phyloP scores from a whole-genome alignment of 2,797 vertebrate genomes.

The Arrhamphus sclerolepis region DNA sequence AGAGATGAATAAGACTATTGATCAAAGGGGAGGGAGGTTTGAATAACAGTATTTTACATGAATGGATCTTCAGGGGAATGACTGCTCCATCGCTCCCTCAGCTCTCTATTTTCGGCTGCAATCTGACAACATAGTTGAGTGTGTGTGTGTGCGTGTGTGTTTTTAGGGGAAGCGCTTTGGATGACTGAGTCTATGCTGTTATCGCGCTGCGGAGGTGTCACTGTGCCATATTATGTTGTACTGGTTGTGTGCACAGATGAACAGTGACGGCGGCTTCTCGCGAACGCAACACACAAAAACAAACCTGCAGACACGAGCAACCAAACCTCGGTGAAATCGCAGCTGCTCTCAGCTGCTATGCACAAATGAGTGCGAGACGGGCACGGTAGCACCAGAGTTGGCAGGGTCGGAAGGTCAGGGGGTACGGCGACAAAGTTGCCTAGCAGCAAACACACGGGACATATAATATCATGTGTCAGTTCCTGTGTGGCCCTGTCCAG shows the following conservation, averaged over 20 bases:
- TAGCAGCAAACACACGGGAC: conserved; percentile 60
- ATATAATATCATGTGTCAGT: conserved; percentile 22
- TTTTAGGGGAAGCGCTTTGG: conserved; percentile 33
- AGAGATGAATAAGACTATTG: conserved; percentile 72
- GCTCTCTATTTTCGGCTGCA: conserved; percentile 58
- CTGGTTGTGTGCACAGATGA: conserved; percentile 50
- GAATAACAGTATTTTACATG: conserved; percentile 78
- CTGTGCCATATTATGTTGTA: conserved; percentile 56
- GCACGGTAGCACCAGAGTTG: conserved; percentile 63
- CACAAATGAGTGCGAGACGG: conserved; percentile 52
- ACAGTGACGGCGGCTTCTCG: conserved; percentile 39
- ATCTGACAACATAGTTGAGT: conserved; percentile 58
- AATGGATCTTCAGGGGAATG: conserved; percentile 77
- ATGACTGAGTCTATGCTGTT: conserved; percentile 54
- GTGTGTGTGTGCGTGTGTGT: conserved; percentile 13
- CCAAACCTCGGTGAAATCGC: conserved; percentile 62
- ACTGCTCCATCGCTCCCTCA: conserved; percentile 56
- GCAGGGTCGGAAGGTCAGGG: conserved; percentile 74
- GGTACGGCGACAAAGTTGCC: conserved; percentile 70
- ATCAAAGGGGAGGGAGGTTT: conserved; percentile 65
- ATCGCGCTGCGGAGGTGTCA: conserved; percentile 60
- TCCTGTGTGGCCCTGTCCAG: conserved; percentile 17
- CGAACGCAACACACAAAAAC: conserved; percentile 5
- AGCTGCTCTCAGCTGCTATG: conserved; percentile 74
- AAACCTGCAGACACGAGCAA: not conserved